A percentile compares a stretch with the other conserved stretches of the same genome.
Conservation (phyloP, 2,888 invertebrate species). For the Troides helena region DNA sequence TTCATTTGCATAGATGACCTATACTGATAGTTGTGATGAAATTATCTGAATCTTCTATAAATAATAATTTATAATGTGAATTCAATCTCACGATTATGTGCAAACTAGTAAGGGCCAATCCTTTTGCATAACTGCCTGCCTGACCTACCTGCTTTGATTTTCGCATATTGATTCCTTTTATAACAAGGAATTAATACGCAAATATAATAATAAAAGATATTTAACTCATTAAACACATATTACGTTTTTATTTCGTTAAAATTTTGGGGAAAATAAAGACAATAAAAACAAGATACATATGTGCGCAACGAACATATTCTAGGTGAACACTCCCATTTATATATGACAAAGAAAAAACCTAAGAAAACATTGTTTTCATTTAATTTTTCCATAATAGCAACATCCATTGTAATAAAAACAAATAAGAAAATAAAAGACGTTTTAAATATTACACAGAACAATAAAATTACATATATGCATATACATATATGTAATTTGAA, state of each 20-base stretch:
- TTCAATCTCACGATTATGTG: slow-evolving; percentile 13
- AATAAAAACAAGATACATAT: too few relatives aligned
- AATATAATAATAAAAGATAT: too few relatives aligned
- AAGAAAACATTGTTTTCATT: background rate
- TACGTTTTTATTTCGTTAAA: too few relatives aligned
- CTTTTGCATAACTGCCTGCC: slow-evolving; percentile 1
- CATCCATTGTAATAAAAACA: too few relatives aligned
- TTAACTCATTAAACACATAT: too few relatives aligned
- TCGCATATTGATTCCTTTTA: slow-evolving; percentile 6
- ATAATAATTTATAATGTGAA: slow-evolving; percentile 20
- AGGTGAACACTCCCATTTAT: too few relatives aligned
- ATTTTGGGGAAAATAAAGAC: too few relatives aligned
- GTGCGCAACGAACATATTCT: too few relatives aligned
- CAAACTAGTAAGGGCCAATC: slow-evolving; percentile 5
- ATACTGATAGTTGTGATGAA: slow-evolving; percentile 28
- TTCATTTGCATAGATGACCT: slow-evolving; percentile 36
- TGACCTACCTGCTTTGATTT: background rate
- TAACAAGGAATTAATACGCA: background rate
- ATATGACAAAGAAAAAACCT: too few relatives aligned
- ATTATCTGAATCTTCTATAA: slow-evolving; percentile 23
- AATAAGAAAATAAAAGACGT: too few relatives aligned
- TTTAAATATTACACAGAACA: too few relatives aligned
- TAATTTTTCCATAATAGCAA: background rate
- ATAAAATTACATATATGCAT: too few relatives aligned
- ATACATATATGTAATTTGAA: background rate